Evolutionary conservation across 2,113 vertebrate species (phyloP).

Genomic region (Passer domesticus): DNA sequence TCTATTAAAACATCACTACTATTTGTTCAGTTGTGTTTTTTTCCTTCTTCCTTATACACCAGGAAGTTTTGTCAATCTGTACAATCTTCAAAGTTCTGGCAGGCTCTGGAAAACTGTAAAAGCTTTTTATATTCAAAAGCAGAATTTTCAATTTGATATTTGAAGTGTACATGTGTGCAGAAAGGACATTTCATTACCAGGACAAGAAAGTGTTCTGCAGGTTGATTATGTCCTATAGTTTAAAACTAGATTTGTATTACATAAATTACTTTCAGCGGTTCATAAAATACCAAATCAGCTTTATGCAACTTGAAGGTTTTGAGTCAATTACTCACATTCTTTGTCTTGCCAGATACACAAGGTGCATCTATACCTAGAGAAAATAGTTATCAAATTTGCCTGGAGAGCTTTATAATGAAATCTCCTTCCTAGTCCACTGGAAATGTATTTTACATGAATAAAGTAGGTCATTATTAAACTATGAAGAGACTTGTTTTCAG

Average conservation of each 20-base stretch:
- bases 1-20: neutral
- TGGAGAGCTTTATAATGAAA: neutral
- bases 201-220: neutral
- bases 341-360: neutral
- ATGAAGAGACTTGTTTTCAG: neutral
- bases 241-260: neutral
- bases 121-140: neutral
- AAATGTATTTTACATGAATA: neutral
- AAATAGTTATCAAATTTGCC: neutral
- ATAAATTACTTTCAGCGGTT: neutral
- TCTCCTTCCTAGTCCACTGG: neutral
- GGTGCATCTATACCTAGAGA: neutral
- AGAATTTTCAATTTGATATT: neutral
- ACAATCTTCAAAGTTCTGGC: neutral
- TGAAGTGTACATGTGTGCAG: neutral
- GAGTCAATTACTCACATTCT: neutral
- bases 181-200: neutral
- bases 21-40: neutral
- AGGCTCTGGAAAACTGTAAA: neutral
- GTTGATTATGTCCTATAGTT: neutral
- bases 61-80: neutral
- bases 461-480: neutral
- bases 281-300: neutral
- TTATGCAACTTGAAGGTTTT: neutral
- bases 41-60: neutral